These are phyloP conservation scores for Pagrus major DNA, from an alignment of 2,113 vertebrate genomes.

Conservation along the genomic window DNA sequence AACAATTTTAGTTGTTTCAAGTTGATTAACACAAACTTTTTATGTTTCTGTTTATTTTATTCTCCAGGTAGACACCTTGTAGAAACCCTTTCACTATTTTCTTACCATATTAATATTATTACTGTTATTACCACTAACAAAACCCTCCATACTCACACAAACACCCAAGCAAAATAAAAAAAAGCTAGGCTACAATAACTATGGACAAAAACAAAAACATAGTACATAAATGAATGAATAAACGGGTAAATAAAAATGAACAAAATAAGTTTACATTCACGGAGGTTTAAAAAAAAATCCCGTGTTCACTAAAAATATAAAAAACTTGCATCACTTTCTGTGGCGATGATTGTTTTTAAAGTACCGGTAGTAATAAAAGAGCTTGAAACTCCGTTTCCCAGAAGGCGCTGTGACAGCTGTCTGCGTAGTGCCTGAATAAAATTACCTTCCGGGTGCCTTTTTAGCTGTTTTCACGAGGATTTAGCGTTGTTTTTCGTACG, in stretches of 20 bases:
- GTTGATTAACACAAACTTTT: not conserved
- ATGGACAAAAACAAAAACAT: not conserved
- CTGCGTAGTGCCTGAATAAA: conserved; percentile 46
- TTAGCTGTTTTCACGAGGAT: rapidly evolving
- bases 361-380: not conserved
- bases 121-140: too few relatives aligned
- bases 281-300: too few relatives aligned
- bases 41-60: not conserved
- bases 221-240: not conserved
- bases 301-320: too few relatives aligned
- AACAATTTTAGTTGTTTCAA: not conserved
- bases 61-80: too few relatives aligned
- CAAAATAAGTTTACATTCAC: not conserved
- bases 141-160: too few relatives aligned
- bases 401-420: conserved; percentile 3
- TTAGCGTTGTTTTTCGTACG: rapidly evolving
- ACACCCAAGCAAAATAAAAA: not conserved
- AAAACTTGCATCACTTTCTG: not conserved
- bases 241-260: not conserved
- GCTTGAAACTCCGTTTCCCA: conserved; percentile 53
- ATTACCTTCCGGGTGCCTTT: not conserved
- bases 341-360: not conserved
- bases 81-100: too few relatives aligned
- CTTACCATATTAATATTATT: too few relatives aligned
- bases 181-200: not conserved